These are phyloP conservation scores for Cydia amplana DNA, from an alignment of 1,140 invertebrate genomes.

Conservation along the genomic window DNA sequence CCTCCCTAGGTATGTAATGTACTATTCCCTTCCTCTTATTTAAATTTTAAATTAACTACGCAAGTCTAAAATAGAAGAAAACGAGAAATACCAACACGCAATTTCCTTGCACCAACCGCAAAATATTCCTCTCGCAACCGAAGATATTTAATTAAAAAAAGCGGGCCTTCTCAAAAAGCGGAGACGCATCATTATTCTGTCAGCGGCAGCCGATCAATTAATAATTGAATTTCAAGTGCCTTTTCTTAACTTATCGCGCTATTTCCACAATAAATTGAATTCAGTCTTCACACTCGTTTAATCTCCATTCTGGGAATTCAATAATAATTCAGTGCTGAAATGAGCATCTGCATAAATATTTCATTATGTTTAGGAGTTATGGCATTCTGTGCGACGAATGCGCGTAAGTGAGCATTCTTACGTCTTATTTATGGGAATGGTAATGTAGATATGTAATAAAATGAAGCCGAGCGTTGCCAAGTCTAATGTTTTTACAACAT, in stretches of 20 bases:
- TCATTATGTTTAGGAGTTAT: neutral
- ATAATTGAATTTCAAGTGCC: slow-evolving; percentile 46
- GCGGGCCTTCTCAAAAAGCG: slow-evolving; percentile 30
- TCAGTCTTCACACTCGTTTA: slow-evolving; percentile 49
- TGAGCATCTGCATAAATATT: slow-evolving; percentile 19
- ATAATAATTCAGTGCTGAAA: neutral
- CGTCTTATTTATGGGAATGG: neutral
- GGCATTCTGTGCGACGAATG: neutral
- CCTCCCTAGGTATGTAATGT: no score
- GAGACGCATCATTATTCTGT: slow-evolving; percentile 50
- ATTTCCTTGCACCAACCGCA: neutral
- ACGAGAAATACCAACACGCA: neutral
- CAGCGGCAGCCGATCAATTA: slow-evolving; percentile 53
- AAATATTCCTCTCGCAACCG: slow-evolving; percentile 1
- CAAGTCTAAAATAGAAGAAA: neutral
- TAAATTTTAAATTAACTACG: no score
- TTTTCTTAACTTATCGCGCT: slow-evolving; percentile 55
- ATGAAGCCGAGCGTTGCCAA: no score
- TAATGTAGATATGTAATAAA: neutral
- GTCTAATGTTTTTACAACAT: no score
- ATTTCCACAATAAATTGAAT: slow-evolving; percentile 50
- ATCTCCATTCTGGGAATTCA: slow-evolving; percentile 15
- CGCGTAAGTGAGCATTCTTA: neutral
- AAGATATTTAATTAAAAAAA: slow-evolving; percentile 30
- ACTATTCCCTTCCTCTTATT: no score